Base-by-base conservation (phyloP, 2,888 invertebrate species). In the Anthrax anthrax region DNA sequence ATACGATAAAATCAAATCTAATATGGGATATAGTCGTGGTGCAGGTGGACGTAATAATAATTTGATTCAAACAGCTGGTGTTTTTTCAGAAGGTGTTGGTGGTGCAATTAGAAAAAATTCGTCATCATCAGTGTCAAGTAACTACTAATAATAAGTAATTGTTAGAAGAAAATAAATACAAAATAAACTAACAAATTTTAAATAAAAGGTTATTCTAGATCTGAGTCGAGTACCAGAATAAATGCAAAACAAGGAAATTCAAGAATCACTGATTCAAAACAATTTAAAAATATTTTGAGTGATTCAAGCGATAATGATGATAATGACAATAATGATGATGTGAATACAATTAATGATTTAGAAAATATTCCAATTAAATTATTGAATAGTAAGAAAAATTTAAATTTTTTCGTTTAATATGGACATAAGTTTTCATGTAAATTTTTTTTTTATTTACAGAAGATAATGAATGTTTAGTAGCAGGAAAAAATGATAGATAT, bases 41-140 rank as follows among this genome's bases (percentile, higher is more conserved):
- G 56, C 59, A 14, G 52, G 50, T 13, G 56, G 59, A 14, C 56
- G 53, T 9, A 55, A 59, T n/a, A 57, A 56, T 32, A 60, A 56
- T 5, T 54, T 67, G 1, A 61, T 68, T 27, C 67, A 67, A 54
- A 65, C 67, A 0, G 52, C 63, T 2, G 68, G 68, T 6, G 58
- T 68, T 1, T 67, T 68, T 47, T 68, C 68, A 1, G 68, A 67
- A 46, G 68, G 68, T 18, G 65, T 64, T 12, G 68, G 64, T 2
- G 60, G 59, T 2, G 32, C 58, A 39, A 60, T 62, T 0, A 59
- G 58, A 44, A 49, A 57, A 1, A 49, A 12, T 12, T 32, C 29
- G 12, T 32, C 45, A 36, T 37, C 46, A 27, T 41, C 23, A 37
- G n/a, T 18, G 13, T n/a, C 18, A 14, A 16, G 16, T 29, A 34